Evolutionary conservation across 2,113 vertebrate species (phyloP), one percentile per base, ranked within the genome.

Genomic region (Desmodus rotundus): DNA sequence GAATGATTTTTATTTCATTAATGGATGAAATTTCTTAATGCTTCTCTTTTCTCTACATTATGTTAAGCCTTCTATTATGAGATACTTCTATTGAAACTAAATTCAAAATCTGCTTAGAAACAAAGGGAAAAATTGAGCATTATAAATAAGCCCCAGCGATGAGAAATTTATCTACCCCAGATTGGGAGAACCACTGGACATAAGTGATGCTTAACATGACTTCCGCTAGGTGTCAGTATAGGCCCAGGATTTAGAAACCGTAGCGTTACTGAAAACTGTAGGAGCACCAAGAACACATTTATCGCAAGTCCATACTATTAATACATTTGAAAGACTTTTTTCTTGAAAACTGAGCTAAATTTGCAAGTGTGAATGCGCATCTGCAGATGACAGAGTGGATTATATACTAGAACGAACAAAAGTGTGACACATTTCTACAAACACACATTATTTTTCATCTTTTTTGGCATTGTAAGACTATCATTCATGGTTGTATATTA

Each of bases 161-260:
- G n/a, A 52, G 9, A 63, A 88, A 56, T 80, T 33, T 50, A 41
- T 58, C 10, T 22, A 58, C 16, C 20, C 41, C 4, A 0, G 3
- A 20, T 38, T 52, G 3, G 28, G 61, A 78, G 82, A 89, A 43
- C 15, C 19, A 15, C 2, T 3, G 33, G 22, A 87, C 82, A 65
- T 36, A 89, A 63, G 84, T 43, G 10, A 82, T 93, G 15, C 63
- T 94, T 91, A 87, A 0, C 2, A n/a, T 56, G 26, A 87, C 72
- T 68, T 36, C 90, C 82, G 94, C 97, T 94, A 97, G 89, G 68
- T 98, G 82, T 94, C 97, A 96, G 72, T 89, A 41, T 95, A 96
- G 41, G 31, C 52, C 72, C 20, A 96, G 58, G 73, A 96, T 78
- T 96, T 89, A 81, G 2, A 76, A 84, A 93, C 24, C 47, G 47